These are phyloP conservation scores for Oreochromis mossambicus DNA, from an alignment of 2,797 vertebrate genomes.

Conservation along the genomic window DNA sequence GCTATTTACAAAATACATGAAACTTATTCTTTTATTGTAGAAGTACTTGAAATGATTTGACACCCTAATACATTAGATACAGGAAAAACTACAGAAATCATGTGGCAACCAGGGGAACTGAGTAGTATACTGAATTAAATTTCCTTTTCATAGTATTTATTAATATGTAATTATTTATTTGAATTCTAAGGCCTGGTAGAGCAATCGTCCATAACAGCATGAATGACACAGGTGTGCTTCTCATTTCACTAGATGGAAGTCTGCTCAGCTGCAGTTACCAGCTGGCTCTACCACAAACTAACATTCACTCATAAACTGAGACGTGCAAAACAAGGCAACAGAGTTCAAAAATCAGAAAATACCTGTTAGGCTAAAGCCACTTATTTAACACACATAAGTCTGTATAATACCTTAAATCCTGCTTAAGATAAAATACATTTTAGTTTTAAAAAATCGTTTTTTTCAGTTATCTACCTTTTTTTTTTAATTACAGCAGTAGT, in stretches of 20 bases:
- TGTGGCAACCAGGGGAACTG: neutral
- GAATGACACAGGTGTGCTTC: neutral
- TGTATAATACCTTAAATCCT: conserved; percentile 8
- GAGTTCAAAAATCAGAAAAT: conserved; percentile 5
- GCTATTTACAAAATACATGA: neutral
- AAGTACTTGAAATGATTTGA: conserved; percentile 6
- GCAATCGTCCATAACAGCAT: neutral
- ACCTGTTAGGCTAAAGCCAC: neutral
- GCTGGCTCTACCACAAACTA: neutral
- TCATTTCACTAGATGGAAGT: neutral
- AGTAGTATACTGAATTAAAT: neutral
- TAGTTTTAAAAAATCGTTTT: neutral
- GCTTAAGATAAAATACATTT: neutral
- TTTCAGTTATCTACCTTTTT: neutral
- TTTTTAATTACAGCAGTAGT: neutral
- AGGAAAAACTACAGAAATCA: neutral
- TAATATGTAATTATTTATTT: neutral
- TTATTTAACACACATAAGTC: neutral
- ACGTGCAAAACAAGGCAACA: conserved; percentile 31
- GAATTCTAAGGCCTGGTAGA: neutral
- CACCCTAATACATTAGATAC: neutral
- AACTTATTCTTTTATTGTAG: conserved; percentile 24
- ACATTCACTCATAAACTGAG: conserved; percentile 14
- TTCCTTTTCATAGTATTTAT: neutral
- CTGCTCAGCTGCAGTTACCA: neutral